Base-by-base conservation (phyloP, 1,140 invertebrate species). In the Homarus americanus region DNA sequence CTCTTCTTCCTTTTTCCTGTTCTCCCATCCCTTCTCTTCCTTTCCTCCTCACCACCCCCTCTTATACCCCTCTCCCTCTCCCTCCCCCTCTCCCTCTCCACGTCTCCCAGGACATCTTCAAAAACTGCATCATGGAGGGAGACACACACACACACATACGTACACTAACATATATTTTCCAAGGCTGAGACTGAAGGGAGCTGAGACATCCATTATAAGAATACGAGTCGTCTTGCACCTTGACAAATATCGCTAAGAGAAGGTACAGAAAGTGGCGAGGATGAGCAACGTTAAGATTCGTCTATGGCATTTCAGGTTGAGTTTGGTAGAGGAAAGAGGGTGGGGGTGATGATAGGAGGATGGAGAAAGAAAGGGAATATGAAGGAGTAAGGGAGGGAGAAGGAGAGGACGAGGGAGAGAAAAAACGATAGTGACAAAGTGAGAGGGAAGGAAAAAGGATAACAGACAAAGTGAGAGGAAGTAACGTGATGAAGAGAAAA, bases 141-240 rank as follows among this genome's bases (percentile, higher is more conserved):
- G 75, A 41, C 41, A 36, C 41, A 78, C 12, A 78, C 75, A 73
- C 72, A 41, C 20, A 36, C 41, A 78, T 15, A 78, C 75, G 32
- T 28, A 41, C 20, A 36, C 75, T 78, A 78, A 78, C 75, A 78
- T 41, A 78, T 78, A 78, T 78, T 78, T 73, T 78, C 38, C n/a
- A 10, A 4, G n/a, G 40, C 20, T 28, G 38, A 3, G 15, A 38
- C 44, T 78, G 38, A 78, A 28, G 75, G 38, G 75, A 78, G 75
- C 12, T 78, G 75, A 10, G n/a, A 24, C 38, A 78, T 78, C 75
- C 75, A 78, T 78, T 78, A 78, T 44, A 36, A 28, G 17, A 12
- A 24, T 32, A 24, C 10, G 72, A 12, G 72, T 78, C 40, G 53
- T 58, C 53, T 58, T 20, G 53, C 53, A 20, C 53, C 53, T 58